Evolutionary conservation across 2,888 invertebrate genomes (phyloP), one percentile per base, ranked within the genome.

Genomic region (Vesta saturnalis): DNA sequence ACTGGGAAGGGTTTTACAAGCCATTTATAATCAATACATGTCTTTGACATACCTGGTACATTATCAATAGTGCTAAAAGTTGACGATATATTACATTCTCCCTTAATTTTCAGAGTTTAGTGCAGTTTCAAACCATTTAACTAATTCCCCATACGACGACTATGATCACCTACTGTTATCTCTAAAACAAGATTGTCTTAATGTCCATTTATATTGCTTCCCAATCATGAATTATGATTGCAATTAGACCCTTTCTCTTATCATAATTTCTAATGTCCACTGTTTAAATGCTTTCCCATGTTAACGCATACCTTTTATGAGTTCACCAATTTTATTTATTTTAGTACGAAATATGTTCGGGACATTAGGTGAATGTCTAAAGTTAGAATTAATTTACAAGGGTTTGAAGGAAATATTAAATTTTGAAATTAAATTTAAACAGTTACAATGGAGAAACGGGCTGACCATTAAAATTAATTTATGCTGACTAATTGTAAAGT

Each of bases 11-110:
- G 52, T 18, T 52, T 19, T 52, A 52, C 52, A 52, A 12, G 52
- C 18, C 52, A 52, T 52, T 52, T 52, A 52, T 52, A 52, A 52
- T 52, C 52, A 19, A 52, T 49, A 4, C 52, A 19, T 14, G 43
- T 43, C 43, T 12, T 43, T 43, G 52, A 52, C n/a, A 52, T 21
- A 18, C 19, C 21, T 19, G 6, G 47, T 47, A 47, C 16, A 47
- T 47, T 47, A 15, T 15, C 1, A 43, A 43, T 6, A 43, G n/a
- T 43, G 2, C 12, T 14, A 43, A 12, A 43, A 3, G 43, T 43
- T 12, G 43, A 43, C n/a, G 14, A n/a, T 43, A 43, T 14, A 6
- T 14, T 43, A n/a, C 14, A 43, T 43, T 43, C 2, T 2, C 43
- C 14, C 2, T 12, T 12, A 12, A 43, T n/a, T 43, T 43, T 43